These are phyloP conservation scores for Agrypnus murinus DNA, from an alignment of 2,888 invertebrate species.

Conservation along the genomic window DNA sequence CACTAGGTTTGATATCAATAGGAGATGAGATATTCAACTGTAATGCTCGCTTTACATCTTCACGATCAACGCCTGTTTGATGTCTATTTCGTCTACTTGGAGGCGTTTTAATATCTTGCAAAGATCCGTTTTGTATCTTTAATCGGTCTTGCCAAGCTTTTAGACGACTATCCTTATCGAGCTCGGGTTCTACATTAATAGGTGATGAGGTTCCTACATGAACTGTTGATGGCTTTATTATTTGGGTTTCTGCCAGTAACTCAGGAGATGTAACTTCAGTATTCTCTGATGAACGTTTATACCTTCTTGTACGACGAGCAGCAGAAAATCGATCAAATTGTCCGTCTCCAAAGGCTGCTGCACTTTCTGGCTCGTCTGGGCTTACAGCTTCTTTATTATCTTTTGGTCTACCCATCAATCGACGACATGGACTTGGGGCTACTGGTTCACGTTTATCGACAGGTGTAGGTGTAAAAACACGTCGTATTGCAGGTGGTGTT, in stretches of 20 bases:
- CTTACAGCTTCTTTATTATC: conserved; percentile 59
- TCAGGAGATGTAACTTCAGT: conserved; percentile 59
- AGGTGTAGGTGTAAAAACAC: conserved; percentile 78
- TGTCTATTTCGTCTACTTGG: conserved; percentile 73
- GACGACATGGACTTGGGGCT: conserved; percentile 74
- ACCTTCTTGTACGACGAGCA: conserved; percentile 86
- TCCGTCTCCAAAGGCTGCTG: conserved; percentile 80
- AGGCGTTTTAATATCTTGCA: conserved; percentile 67
- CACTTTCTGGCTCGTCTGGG: conserved; percentile 68
- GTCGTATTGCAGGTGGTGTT: conserved; percentile 88
- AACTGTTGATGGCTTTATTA: conserved; percentile 61
- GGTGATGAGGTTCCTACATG: conserved; percentile 74
- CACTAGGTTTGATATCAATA: conserved; percentile 50
- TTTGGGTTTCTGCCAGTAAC: conserved; percentile 72
- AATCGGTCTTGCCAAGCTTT: conserved; percentile 83
- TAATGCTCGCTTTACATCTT: conserved; percentile 81
- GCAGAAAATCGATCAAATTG: conserved; percentile 91
- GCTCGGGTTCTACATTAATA: conserved; percentile 71
- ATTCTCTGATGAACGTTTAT: conserved; percentile 80
- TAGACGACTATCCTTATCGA: conserved; percentile 76
- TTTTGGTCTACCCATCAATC: conserved; percentile 69
- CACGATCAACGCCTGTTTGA: conserved; percentile 81
- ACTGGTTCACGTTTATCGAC: conserved; percentile 73
- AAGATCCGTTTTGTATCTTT: conserved; percentile 67
- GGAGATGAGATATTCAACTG: conserved; percentile 64